Base-by-base conservation (phyloP, 1,140 invertebrate genomes). In the Nephila pilipes region DNA sequence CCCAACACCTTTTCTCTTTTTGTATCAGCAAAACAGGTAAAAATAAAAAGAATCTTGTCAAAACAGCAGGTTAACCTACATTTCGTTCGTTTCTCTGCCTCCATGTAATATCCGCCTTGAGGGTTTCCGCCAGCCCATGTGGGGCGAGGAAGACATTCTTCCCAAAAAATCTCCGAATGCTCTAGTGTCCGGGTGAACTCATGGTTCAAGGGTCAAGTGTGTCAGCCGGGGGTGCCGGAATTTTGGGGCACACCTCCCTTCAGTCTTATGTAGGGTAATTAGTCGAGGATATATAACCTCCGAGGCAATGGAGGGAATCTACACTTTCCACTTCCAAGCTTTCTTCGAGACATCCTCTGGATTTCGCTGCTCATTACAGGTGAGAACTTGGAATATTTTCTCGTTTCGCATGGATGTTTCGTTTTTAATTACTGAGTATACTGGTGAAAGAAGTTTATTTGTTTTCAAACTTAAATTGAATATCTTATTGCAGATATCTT, bases 131-230 rank as follows among this genome's bases (percentile, higher is more conserved):
- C 38, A 46, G n/a, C 36, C 55, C 38, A 4, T 22, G 25, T 36
- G 65, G 90, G 80, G 60, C 22, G 46, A 69, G 46, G 36, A 85
- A 55, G 36, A n/a, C 57, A 32, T 36, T 75, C 69, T 75, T 57
- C 32, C 38, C 20, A 58, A 90, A 54, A 36, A 60, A 87, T 60
- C n/a, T 46, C 46, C 46, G 46, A 46, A 46, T 46, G 83, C 91
- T 69, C 79, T 20, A 58, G 83, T 87, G 69, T 93, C 92, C 92
- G 92, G 92, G 87, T 93, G 92, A 88, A 93, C 92, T 88, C 54
- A 83, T 83, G 92, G 92, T 89, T 93, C 92, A 93, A 46, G 92
- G 92, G 92, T 93, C 92, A 93, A 93, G 63, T 93, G 91, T 93
- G 91, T 93, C 91, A 80, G 65, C 57, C 83, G 91, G 91, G 60